These are phyloP conservation scores for Neoitamus cyanurus DNA, from an alignment of 2,888 invertebrate species.

Conservation along the genomic window DNA sequence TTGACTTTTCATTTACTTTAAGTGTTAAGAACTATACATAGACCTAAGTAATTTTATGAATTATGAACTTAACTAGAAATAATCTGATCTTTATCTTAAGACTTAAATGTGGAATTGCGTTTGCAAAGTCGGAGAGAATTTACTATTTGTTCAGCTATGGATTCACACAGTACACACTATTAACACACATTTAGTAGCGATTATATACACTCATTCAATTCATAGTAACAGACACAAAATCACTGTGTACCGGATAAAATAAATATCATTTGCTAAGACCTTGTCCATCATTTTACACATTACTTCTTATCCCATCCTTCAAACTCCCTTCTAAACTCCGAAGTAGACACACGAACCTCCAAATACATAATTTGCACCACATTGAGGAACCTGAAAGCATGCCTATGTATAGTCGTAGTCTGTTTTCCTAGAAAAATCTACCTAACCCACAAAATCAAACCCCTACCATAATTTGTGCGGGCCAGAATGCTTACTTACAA, in stretches of 20 bases:
- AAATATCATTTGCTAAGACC: slow-evolving; percentile 30
- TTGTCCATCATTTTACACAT: slow-evolving; percentile 21
- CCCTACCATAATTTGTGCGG: no score
- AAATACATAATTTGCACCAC: background rate
- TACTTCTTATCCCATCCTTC: background rate
- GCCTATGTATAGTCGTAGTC: background rate
- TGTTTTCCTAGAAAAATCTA: background rate
- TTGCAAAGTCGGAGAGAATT: slow-evolving; percentile 36
- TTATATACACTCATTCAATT: background rate
- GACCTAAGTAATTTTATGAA: slow-evolving; percentile 27
- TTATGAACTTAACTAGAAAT: slow-evolving; percentile 8
- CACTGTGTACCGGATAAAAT: slow-evolving; percentile 18
- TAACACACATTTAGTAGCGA: background rate
- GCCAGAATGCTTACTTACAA: no score
- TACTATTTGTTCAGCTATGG: slow-evolving; percentile 25
- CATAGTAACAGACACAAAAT: slow-evolving; percentile 10
- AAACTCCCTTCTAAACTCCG: background rate
- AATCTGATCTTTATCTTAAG: background rate
- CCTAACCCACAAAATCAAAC: no score
- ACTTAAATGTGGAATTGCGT: slow-evolving; percentile 26
- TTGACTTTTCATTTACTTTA: slow-evolving; percentile 16
- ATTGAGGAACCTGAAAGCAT: background rate
- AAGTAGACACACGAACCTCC: background rate
- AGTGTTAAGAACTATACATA: slow-evolving; percentile 10
- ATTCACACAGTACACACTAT: slow-evolving; percentile 11